Base-by-base conservation (phyloP, 1,140 invertebrate species). In the Eumeta japonica region DNA sequence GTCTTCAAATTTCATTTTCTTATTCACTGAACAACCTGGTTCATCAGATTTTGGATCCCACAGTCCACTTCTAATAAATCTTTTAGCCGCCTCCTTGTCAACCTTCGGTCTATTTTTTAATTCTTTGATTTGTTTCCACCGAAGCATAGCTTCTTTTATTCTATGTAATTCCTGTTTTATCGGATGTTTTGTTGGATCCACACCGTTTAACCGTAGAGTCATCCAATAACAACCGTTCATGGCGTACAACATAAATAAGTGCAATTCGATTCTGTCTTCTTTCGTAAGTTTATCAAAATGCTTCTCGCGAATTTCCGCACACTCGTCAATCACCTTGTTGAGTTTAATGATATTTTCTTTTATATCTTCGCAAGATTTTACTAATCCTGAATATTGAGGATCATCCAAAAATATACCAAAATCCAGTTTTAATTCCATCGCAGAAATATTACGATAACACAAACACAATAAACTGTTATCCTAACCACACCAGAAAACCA, bases 161-260 rank as follows among this genome's bases (percentile, higher is more conserved):
- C 81, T 58, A 19, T 75, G 55, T 0, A 84, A 50, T 49, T 85
- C 81, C 41, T 76, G 56, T 58, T 77, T 81, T 7, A 83, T 73
- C 1, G 75, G 76, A 58, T 79, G 76, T 35, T 62, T 60, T 24
- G 61, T 75, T 0, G 79, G 76, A 60, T 84, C 80, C 36, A 76
- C 47, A 3, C 81, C 81, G 47, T 78, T 57, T 19, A 79, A 67
- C 35, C 78, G 62, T 31, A 83, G 45, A 48, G 82, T 74, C 35
- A 83, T 67, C 80, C 81, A 84, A 46, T 78, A 78, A 10, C 83
- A 52, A 1, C 80, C 79, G 58, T 81, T 83, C 12, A 83, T 50
- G 2, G 76, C 61, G 45, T 79, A 83, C 0, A 71, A 63, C 9
- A 81, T 50, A 45, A 82, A 82, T 35, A 83, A 56, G 62, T 84